Base-by-base conservation (phyloP, 1,140 invertebrate genomes). In the Lerema accius region DNA sequence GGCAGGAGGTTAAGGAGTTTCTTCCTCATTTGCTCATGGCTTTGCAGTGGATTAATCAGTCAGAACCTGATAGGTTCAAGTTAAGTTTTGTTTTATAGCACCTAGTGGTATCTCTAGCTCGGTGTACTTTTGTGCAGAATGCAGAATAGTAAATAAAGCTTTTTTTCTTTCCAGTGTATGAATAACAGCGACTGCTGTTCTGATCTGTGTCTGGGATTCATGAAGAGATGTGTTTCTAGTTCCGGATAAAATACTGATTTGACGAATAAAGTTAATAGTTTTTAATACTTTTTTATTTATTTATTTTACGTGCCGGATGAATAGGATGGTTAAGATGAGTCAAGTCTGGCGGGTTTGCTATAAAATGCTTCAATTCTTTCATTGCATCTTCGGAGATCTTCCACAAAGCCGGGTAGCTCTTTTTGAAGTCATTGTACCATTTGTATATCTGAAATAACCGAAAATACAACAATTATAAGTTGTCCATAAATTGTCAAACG, bases 361-460 rank as follows among this genome's bases (percentile, higher is more conserved):
- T 93, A 67, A 94, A 95, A 7, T 93, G 81, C 55, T 80, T 89
- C 5, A 96, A 92, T 77, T 94, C 94, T 60, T 92, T 92, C 93
- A 95, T 94, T 14, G 93, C 94, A 15, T 68, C 91, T 63, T 91
- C 93, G 0, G 92, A 93, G 32, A 95, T 94, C 66, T 92, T 89
- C 95, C 95, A 96, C 17, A 95, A 75, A 9, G 93, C 91, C 0
- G 94, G 94, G 85, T 94, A 91, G 65, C 94, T 92, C 5, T 70
- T 71, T 78, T 96, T 96, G 64, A 95, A 95, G 19, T 92, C 92
- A 6, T 88, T 80, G 67, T 95, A 96, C 95, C 95, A 96, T 73
- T 93, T 93, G 17, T 86, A 67, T 6, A 94, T 82, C 67, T 84
- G 78, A 67, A 69, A 77, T 48, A 6, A 58, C 16, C n/a, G 7